Base-by-base conservation (phyloP, 2,888 invertebrate species). In the Leptarthrus brevirostris region DNA sequence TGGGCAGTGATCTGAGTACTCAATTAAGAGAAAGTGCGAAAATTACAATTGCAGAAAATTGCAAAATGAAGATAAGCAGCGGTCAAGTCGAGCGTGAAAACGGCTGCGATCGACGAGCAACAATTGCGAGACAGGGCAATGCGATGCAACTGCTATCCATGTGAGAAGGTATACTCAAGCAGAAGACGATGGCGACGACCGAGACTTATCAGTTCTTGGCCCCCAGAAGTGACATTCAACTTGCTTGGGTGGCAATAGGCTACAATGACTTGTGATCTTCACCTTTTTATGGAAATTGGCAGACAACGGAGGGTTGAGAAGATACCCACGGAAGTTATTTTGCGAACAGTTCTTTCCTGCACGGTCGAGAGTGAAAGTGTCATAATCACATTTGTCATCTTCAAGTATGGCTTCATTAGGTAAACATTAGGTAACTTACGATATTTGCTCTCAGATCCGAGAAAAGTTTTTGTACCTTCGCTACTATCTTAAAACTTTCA, bases 201-300 rank as follows among this genome's bases (percentile, higher is more conserved):
- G 44, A 26, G 64, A 16, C 22, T 47, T 66, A 66, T 66, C 64
- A 24, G 47, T 26, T 40, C 58, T 58, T 44, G 64, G 20, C 26
- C 64, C 18, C 64, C 24, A 26, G 18, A 36, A n/a, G 18, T 40
- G 64, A 10, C 64, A 47, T 47, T 66, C 47, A 66, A 66, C 47
- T 66, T 61, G 40, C 22, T 20, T 12, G n/a, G 5, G 56, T 16
- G 30, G 26, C 30, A 18, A 8, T 10, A 18, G 36, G 16, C 22
- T 14, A 18, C 44, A 40, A 8, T 26, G 44, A 34, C 47, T 44
- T 47, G 5, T 47, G 47, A 8, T 10, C 44, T 22, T 24, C 14
- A 20, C 4, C 24, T 22, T 52, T 52, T 1, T n/a, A 22, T 10
- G 40, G 1, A n/a, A 40, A 12, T 5, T 3, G 44, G n/a, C n/a